Conservation (phyloP, 2,797 vertebrate species). For the Bovichtus variegatus region DNA sequence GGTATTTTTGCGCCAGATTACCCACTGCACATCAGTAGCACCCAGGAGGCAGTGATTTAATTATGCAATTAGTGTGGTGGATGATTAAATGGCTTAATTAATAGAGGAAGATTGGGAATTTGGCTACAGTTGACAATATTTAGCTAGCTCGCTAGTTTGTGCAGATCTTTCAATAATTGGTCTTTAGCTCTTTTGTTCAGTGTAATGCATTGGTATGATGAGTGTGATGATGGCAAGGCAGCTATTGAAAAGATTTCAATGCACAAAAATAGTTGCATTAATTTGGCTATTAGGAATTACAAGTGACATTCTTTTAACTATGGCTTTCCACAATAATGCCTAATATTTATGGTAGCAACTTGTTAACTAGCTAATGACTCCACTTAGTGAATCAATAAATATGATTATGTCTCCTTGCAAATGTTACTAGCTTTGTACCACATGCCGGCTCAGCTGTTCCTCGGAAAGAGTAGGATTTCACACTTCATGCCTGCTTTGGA, state of each 20-base stretch:
- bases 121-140: slow-evolving; percentile 81
- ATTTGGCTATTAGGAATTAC: slow-evolving; percentile 74
- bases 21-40: slow-evolving; percentile 80
- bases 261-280: slow-evolving; percentile 65
- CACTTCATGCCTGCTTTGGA: slow-evolving; percentile 81
- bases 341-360: slow-evolving; percentile 59
- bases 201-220: slow-evolving; percentile 76
- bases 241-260: slow-evolving; percentile 72
- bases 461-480: slow-evolving; percentile 70
- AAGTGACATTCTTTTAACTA: slow-evolving; percentile 66
- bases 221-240: slow-evolving; percentile 69
- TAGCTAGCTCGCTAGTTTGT: slow-evolving; percentile 79
- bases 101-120: slow-evolving; percentile 86
- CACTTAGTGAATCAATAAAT: slow-evolving; percentile 73
- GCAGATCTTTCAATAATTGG: slow-evolving; percentile 81
- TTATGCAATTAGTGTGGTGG: slow-evolving; percentile 86
- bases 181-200: slow-evolving; percentile 80
- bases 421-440: slow-evolving; percentile 37
- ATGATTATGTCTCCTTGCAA: slow-evolving; percentile 53
- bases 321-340: slow-evolving; percentile 58
- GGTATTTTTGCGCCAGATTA: slow-evolving; percentile 82
- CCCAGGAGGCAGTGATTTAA: slow-evolving; percentile 87
- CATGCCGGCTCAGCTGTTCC: slow-evolving; percentile 73
- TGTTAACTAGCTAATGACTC: slow-evolving; percentile 71
- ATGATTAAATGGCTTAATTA: slow-evolving; percentile 88